These are phyloP conservation scores for Timandra comae DNA, from an alignment of 2,888 invertebrate species.

Conservation along the genomic window DNA sequence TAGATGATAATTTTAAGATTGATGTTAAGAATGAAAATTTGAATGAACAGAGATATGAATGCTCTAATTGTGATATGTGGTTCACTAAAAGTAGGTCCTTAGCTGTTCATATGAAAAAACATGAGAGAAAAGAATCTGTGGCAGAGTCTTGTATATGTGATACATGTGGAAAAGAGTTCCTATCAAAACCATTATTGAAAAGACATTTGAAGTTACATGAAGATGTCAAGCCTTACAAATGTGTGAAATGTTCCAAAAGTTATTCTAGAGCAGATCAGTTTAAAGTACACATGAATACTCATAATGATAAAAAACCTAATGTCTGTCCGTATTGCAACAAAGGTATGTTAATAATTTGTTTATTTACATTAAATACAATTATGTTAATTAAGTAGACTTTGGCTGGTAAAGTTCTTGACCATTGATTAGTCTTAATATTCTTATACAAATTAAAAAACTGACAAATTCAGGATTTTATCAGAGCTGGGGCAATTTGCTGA, in stretches of 20 bases:
- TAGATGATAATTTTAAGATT: conserved; percentile 2
- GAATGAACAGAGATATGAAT: conserved; percentile 43
- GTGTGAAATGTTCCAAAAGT: conserved; percentile 74
- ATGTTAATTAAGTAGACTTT: no score
- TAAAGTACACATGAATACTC: conserved; percentile 75
- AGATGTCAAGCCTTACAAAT: conserved; percentile 67
- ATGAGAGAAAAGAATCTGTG: conserved; percentile 40
- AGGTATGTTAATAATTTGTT: no score
- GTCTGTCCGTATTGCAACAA: conserved; percentile 77
- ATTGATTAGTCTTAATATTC: no score
- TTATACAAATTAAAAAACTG: no score
- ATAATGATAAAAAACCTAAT: conserved; percentile 74
- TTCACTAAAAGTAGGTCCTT: conserved; percentile 48
- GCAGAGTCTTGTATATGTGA: conserved; percentile 55
- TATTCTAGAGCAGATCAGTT: conserved; percentile 77
- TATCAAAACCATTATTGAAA: conserved; percentile 49
- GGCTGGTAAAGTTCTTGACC: no score
- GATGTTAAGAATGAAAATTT: conserved; percentile 22
- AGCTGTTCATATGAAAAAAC: conserved; percentile 50
- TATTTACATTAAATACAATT: no score
- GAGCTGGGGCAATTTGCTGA: no score
- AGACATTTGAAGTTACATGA: conserved; percentile 74
- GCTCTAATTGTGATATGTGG: conserved; percentile 69
- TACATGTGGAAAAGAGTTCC: conserved; percentile 62
- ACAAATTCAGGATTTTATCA: no score